Conservation (phyloP, 2,888 invertebrate species). For the Acronicta leporina region DNA sequence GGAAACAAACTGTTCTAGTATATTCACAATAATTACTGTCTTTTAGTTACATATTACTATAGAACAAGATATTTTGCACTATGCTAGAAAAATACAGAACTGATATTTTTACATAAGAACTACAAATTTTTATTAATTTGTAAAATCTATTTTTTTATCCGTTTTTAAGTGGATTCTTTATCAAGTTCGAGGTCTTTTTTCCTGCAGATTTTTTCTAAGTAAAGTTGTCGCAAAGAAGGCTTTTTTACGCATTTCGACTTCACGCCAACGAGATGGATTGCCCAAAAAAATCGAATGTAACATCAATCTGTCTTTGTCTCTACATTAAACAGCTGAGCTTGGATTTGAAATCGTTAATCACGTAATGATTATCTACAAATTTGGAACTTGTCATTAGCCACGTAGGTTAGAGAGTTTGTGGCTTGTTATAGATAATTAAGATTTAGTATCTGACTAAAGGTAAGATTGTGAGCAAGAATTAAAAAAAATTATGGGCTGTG, state of each 20-base stretch:
- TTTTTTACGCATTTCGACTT: not conserved
- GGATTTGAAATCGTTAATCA: conserved; percentile 28
- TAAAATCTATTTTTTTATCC: no score
- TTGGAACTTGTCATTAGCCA: conserved; percentile 1
- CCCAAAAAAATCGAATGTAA: conserved; percentile 18
- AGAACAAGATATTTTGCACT: no score
- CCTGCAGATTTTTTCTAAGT: not conserved
- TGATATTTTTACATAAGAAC: no score
- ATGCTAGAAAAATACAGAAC: no score
- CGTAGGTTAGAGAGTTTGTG: not conserved
- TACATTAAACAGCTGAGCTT: not conserved
- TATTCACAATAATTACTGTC: no score
- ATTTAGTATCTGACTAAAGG: not conserved
- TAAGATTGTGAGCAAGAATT: no score
- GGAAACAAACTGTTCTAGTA: conserved; percentile 42
- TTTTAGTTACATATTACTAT: no score
- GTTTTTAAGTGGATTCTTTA: no score
- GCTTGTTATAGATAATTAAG: no score
- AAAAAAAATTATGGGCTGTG: no score
- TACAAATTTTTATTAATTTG: no score
- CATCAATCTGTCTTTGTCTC: conserved; percentile 8
- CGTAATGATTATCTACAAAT: conserved; percentile 18
- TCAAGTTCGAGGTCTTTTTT: no score
- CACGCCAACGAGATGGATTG: conserved; percentile 20
- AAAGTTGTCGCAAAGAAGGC: not conserved